Percentiles rank a stretch among this genome's conserved stretches.
phyloP scores from a whole-genome alignment of 2,888 invertebrate genomes.

The Mimumesa dahlbomi region DNA sequence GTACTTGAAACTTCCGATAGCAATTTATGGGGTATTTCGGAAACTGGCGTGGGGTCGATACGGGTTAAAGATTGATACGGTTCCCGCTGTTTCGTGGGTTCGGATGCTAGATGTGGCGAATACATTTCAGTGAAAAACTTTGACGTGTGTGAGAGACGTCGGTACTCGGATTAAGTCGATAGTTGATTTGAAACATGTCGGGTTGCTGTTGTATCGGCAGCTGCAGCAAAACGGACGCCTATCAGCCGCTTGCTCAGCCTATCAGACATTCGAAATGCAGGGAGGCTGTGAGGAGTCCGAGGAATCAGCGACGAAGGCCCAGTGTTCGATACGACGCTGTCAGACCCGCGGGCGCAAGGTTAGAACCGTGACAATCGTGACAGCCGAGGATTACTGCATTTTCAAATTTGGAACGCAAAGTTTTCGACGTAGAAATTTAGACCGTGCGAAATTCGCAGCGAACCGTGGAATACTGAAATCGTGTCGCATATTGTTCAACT shows the following conservation, averaged over 20 bases:
- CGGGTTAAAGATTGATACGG: constrained; percentile 1
- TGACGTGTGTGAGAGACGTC: no score
- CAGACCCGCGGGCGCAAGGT: constrained; percentile 67
- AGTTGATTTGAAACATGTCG: no score
- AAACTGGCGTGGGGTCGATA: neutral
- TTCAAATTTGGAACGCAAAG: neutral
- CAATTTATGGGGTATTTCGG: no score
- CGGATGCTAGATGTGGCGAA: no score
- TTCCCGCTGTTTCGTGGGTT: neutral
- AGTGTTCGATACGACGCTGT: constrained; percentile 73
- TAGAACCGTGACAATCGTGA: constrained; percentile 31
- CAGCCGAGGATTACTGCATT: no score
- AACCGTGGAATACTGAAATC: no score
- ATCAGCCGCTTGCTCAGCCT: neutral
- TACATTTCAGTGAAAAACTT: no score
- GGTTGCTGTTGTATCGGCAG: no score
- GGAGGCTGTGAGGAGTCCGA: constrained; percentile 46
- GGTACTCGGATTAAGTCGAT: no score
- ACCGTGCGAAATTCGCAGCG: no score
- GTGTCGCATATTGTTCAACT: neutral
- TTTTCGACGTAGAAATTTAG: neutral
- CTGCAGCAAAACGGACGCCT: no score
- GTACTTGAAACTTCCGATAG: no score
- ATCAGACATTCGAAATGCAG: neutral
- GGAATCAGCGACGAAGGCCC: constrained; percentile 69